Evolutionary conservation across 2,888 invertebrate genomes (phyloP), one percentile per base, ranked within the genome.

Genomic region (Willowsia nigromaculata): DNA sequence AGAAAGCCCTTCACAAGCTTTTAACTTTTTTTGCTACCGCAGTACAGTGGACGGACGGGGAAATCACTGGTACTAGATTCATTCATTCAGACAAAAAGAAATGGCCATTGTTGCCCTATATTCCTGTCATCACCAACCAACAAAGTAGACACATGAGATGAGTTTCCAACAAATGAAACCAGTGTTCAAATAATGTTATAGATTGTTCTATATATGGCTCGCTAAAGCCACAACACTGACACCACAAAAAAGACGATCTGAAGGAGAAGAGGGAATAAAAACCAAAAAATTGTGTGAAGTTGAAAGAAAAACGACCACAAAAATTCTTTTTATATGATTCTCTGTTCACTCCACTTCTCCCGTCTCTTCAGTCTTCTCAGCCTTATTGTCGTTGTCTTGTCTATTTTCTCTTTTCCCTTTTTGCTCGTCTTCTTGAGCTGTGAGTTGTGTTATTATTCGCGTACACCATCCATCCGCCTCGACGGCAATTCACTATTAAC

Each of bases 291-390:
- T 68, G 18, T 37, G 37, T 37, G 18, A 68, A 68, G 68, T 40
- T 68, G 68, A 68, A 62, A 56, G 43, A 74, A 74, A 71, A 56
- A 84, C 27, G 9, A 15, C 84, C 71, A 25, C 59, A 71, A 74
- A 56, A 84, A 84, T 56, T 56, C 56, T 18, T 56, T 37, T 56
- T 56, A 18, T 76, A 47, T 76, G 6, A 50, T 50, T 83, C 43
- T 47, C 81, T 68, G 50, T 83, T 83, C 82, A 83, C 82, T 65
- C 47, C 47, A 30, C 82, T 43, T 30, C 33, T 65, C 1, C 47
- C 18, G 18, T 37, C 78, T 22, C 18, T 15, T 50, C 50, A 37
- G 27, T 22, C 62, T 27, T 6, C 25, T 25, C 68, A 37, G 33
- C 18, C 68, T 33, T 68, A 68, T 68, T 68, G 68, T 68, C 33